phyloP scores from a whole-genome alignment of 2,888 invertebrate species.

The Celastrina argiolus region DNA sequence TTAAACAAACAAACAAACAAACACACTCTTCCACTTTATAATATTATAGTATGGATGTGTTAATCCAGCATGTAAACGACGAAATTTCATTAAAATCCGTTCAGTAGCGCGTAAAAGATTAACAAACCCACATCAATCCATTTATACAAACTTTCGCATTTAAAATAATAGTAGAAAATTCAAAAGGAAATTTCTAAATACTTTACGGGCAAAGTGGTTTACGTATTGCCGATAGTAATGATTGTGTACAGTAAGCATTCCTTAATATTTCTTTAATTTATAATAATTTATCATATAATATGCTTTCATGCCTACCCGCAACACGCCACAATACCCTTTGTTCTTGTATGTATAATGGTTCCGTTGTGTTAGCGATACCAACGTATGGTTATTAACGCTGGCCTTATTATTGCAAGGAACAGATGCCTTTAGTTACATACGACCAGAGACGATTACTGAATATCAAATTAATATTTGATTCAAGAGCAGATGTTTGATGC shows the following conservation, averaged over 20 bases:
- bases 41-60: too few species aligned
- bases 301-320: constrained; percentile 10
- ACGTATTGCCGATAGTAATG: background rate
- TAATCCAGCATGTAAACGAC: too few species aligned
- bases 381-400: constrained; percentile 17
- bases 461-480: background rate
- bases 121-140: too few species aligned
- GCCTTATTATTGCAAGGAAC: constrained; percentile 11
- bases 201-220: too few species aligned
- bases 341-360: constrained; percentile 4
- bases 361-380: constrained; percentile 5
- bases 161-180: too few species aligned
- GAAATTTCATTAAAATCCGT: too few species aligned
- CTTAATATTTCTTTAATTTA: background rate
- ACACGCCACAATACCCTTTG: constrained; percentile 14
- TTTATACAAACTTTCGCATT: too few species aligned
- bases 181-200: too few species aligned
- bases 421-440: background rate
- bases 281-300: background rate
- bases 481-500: background rate
- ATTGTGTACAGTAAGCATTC: background rate
- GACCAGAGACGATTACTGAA: background rate
- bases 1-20: too few species aligned
- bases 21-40: too few species aligned
- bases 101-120: too few species aligned